These are phyloP conservation scores for Kradibia gibbosae DNA, from an alignment of 1,140 invertebrate species.

Conservation along the genomic window DNA sequence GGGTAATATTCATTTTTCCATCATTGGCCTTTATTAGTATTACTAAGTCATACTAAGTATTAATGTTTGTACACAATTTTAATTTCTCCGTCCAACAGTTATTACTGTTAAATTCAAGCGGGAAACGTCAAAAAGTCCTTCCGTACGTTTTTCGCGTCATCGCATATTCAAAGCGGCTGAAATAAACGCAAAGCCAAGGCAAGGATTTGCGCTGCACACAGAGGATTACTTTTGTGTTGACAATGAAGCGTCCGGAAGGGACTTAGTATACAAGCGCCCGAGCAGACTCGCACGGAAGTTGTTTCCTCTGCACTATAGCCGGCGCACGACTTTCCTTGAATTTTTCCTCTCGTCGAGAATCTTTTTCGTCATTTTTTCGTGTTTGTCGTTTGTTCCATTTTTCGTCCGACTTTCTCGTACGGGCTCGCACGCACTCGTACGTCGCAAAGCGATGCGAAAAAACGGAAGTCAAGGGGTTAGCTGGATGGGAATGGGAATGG, in stretches of 20 bases:
- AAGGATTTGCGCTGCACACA: background rate
- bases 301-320: background rate
- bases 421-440: background rate
- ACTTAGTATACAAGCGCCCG: background rate
- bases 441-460: conserved; percentile 21
- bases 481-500: background rate
- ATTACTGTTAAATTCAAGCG: background rate
- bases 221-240: background rate
- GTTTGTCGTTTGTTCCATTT: background rate
- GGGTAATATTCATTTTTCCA: too few species aligned
- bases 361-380: background rate
- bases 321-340: conserved; percentile 1
- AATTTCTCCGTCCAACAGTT: too few species aligned
- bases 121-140: background rate
- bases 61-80: too few species aligned
- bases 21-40: too few species aligned
- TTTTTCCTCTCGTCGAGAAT: background rate
- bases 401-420: conserved; percentile 12
- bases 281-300: background rate
- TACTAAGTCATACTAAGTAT: too few species aligned
- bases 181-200: background rate
- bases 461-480: conserved; percentile 29
- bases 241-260: conserved; percentile 6
- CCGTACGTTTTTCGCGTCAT: background rate
- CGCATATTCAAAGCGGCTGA: background rate